A percentile compares a stretch with the other conserved stretches of the same genome.
These are phyloP conservation scores for Phalacrocorax pelagicus DNA, from an alignment of 2,113 vertebrate genomes.

Conservation along the genomic window DNA sequence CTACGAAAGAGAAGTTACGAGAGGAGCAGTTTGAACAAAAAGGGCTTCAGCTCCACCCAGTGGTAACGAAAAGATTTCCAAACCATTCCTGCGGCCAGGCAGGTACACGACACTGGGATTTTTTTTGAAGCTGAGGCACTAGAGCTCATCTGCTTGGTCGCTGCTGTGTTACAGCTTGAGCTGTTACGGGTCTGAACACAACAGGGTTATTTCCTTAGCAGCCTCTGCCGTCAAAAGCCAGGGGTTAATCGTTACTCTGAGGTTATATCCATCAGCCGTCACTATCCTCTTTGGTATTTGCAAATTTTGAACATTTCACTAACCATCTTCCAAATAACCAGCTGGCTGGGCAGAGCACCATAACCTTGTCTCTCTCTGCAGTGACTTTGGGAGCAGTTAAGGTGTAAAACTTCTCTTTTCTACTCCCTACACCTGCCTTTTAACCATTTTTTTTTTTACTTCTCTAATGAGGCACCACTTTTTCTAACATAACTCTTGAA, in stretches of 20 bases:
- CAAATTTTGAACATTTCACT: not conserved
- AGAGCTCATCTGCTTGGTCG: not conserved
- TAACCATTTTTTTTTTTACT: not conserved
- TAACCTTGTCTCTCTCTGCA: not conserved
- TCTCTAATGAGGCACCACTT: not conserved
- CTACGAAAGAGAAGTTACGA: accelerated
- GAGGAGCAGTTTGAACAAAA: not conserved
- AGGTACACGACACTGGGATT: accelerated
- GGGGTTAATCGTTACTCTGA: not conserved
- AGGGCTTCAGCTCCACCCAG: conserved; percentile 51
- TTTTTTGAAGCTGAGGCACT: not conserved
- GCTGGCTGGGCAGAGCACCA: not conserved
- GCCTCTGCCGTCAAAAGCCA: not conserved
- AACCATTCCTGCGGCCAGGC: not conserved
- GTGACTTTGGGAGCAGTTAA: not conserved
- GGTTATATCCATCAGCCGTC: not conserved
- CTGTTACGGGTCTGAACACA: not conserved
- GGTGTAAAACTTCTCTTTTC: not conserved
- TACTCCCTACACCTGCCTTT: not conserved
- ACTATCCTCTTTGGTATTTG: not conserved
- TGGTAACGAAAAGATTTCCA: not conserved
- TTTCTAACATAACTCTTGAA: not conserved
- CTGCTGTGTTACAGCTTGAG: not conserved
- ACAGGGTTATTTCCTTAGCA: not conserved
- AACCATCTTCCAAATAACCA: not conserved